These are phyloP conservation scores for Cryptus viduatorius DNA, from an alignment of 2,888 invertebrate species.

Conservation along the genomic window DNA sequence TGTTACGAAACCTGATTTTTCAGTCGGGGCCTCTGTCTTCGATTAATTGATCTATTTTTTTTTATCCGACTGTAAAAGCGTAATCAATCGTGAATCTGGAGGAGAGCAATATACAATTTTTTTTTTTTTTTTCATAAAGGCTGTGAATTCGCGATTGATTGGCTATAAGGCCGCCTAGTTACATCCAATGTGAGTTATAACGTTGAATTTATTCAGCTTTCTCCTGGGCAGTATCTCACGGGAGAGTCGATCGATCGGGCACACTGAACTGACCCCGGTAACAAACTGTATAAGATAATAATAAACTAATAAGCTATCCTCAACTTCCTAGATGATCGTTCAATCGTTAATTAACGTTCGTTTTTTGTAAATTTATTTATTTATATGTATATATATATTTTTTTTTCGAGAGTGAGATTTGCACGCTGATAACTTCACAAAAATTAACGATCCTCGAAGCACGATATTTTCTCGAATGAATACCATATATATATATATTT, in stretches of 20 bases:
- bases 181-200: slow-evolving; percentile 48
- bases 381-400: too few relatives aligned
- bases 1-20: too few relatives aligned
- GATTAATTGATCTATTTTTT: too few relatives aligned
- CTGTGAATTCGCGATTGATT: slow-evolving; percentile 27
- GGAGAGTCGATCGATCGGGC: slow-evolving; percentile 38
- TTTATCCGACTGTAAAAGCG: too few relatives aligned
- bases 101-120: too few relatives aligned
- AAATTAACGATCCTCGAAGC: too few relatives aligned
- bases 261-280: slow-evolving; percentile 13
- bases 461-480: too few relatives aligned
- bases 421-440: too few relatives aligned
- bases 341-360: neutral
- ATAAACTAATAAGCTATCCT: slow-evolving; percentile 3
- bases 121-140: neutral
- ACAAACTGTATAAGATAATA: neutral
- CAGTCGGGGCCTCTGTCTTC: too few relatives aligned
- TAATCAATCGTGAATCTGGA: too few relatives aligned
- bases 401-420: too few relatives aligned
- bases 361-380: neutral
- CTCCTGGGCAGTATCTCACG: slow-evolving; percentile 29
- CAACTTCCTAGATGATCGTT: neutral
- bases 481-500: neutral
- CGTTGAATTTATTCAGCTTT: slow-evolving; percentile 37
- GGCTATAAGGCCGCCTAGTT: slow-evolving; percentile 68